Percentiles rank a stretch among this genome's conserved stretches.
Evolutionary conservation across 2,113 vertebrate species (phyloP).

Genomic region (Columba janthina): DNA sequence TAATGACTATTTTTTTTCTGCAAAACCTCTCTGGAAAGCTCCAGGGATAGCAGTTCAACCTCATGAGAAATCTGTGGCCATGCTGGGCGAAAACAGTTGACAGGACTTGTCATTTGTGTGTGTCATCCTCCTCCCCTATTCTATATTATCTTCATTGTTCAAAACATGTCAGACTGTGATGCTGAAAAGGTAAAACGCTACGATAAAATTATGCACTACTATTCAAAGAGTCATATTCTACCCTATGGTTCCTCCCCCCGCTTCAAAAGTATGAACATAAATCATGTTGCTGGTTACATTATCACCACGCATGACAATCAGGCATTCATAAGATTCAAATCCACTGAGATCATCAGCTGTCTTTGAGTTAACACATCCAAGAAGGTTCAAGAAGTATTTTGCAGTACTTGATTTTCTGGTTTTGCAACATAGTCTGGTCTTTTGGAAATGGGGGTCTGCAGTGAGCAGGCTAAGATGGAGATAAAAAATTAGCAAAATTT

Average conservation of each 20-base stretch:
- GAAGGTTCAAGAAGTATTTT: slow-evolving; percentile 18
- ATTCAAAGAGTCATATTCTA: background rate
- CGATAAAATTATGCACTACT: background rate
- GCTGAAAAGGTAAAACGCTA: background rate
- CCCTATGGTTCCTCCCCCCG: background rate
- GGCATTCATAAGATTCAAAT: slow-evolving; percentile 44
- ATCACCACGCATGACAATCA: background rate
- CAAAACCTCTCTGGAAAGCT: background rate
- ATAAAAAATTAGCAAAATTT: slow-evolving; percentile 17
- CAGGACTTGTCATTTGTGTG: background rate
- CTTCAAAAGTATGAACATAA: slow-evolving; percentile 22
- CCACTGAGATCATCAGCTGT: slow-evolving; percentile 29
- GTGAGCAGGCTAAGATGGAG: background rate
- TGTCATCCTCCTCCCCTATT: background rate
- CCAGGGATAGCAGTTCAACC: background rate
- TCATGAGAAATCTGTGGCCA: background rate
- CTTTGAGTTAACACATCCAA: background rate
- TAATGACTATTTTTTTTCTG: background rate
- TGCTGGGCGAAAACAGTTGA: background rate
- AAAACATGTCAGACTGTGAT: background rate
- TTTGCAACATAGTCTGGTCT: slow-evolving; percentile 40
- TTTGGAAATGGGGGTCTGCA: background rate
- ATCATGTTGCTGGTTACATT: slow-evolving; percentile 20
- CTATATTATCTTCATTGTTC: background rate
- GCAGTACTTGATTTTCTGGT: slow-evolving; percentile 52